Base-by-base conservation (phyloP, 37 sponge, comb jelly and placozoan genomes). In the Agelas oroides region DNA sequence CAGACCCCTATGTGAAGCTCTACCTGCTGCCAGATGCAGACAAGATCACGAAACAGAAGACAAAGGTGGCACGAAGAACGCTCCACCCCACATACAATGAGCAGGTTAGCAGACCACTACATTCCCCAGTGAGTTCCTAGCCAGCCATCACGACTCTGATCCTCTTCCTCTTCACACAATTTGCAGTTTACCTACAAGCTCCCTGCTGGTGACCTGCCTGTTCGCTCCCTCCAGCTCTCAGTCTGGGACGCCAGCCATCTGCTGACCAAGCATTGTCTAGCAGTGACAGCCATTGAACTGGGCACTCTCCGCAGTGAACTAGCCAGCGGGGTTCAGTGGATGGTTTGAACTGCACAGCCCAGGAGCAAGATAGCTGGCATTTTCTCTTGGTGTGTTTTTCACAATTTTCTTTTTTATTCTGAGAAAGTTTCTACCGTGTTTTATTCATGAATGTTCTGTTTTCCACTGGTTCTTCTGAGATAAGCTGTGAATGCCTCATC, bases 21-120 rank as follows among this genome's bases (percentile, higher is more conserved):
- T 92, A 92, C 72, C 79, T 95, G 20, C 73, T 88, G 32, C 95
- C 95, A 14, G 95, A 95, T 53, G n/a, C 59, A 3, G 35, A 63
- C 53, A 95, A 95, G 82, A 69, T 77, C 6, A 91, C 88, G 2
- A 93, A 94, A 67, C 73, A 73, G 81, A 96, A 93, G 66, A 91
- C 94, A 11, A 91, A 91, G 59, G 65, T 88, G 31, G 84, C 85
- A 32, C 65, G 71, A 59, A 91, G 80, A 33, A 87, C 97, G 0
- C 85, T 85, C 33, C 76, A 94, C 53, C 97, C 97, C 0, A 96
- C 97, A 25, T 96, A 86, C 58, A 93, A 96, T 89, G 92, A 96
- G 68, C 86, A 78, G 14, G 95, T 95, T 30, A 87, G 88, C 35
- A 14, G 13, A 20, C 21, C 20, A 32, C 2, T 53, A 40, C 27